These are phyloP conservation scores for Aphaenogaster ashmeadi DNA, from an alignment of 1,140 invertebrate species.

Conservation along the genomic window DNA sequence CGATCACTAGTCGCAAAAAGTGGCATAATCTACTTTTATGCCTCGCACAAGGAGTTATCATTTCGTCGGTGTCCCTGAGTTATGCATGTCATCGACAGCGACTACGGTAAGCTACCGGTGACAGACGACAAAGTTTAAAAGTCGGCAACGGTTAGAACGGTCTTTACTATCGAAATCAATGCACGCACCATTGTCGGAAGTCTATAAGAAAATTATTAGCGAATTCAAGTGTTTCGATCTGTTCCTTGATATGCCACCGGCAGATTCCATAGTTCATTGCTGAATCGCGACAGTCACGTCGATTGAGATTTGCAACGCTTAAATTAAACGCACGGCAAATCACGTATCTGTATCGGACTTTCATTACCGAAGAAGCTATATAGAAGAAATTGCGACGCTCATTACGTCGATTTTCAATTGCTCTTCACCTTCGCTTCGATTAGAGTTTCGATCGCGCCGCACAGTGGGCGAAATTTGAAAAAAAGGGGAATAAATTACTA, in stretches of 20 bases:
- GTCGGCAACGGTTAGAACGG: slow-evolving; percentile 5
- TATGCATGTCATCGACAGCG: slow-evolving; percentile 20
- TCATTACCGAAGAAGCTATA: slow-evolving; percentile 14
- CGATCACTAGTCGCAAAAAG: not conserved
- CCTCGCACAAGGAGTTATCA: not conserved
- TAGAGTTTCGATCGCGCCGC: not conserved
- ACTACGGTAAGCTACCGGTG: not conserved
- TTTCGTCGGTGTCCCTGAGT: slow-evolving; percentile 38
- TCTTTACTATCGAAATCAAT: slow-evolving; percentile 42
- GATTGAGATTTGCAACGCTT: not conserved
- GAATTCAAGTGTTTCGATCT: slow-evolving; percentile 27
- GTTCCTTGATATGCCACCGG: not conserved
- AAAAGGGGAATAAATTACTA: too few species aligned
- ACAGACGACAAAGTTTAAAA: slow-evolving; percentile 32
- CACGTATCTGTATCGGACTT: slow-evolving; percentile 4
- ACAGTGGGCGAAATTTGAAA: too few species aligned
- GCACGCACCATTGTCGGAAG: slow-evolving; percentile 21
- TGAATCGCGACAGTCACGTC: not conserved
- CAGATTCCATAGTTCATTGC: slow-evolving; percentile 3
- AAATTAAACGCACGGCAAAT: not conserved
- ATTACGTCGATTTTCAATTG: slow-evolving; percentile 1
- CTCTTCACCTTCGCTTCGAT: not conserved
- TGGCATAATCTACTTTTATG: slow-evolving; percentile 10
- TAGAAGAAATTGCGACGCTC: not conserved
- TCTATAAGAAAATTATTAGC: slow-evolving; percentile 62